phyloP scores from a whole-genome alignment of 2,888 invertebrate species.

The Masnerella sp. region DNA sequence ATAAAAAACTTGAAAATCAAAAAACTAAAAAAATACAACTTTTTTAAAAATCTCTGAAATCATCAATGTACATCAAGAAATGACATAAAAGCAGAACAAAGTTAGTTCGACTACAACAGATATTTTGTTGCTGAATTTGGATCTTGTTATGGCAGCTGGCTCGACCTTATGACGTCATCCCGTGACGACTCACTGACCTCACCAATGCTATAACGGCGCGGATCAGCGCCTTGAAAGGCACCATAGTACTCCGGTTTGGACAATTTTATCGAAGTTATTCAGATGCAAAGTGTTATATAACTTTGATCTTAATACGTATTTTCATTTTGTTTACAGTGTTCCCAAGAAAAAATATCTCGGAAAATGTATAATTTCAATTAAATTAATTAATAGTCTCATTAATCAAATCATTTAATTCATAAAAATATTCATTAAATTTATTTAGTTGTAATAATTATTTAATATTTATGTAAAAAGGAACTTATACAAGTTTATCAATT shows the following conservation, averaged over 20 bases:
- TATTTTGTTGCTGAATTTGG: slow-evolving; percentile 3
- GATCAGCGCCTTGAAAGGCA: slow-evolving; percentile 32
- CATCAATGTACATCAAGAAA: too few species aligned
- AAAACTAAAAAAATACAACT: too few species aligned
- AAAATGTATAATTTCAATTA: not conserved
- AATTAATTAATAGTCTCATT: not conserved
- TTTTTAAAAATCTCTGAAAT: too few species aligned
- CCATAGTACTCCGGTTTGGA: slow-evolving; percentile 19
- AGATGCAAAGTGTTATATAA: slow-evolving; percentile 23
- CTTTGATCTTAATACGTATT: not conserved
- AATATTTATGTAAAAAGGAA: too few species aligned
- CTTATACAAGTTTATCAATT: too few species aligned
- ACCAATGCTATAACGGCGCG: slow-evolving; percentile 56
- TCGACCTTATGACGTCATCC: slow-evolving; percentile 54
- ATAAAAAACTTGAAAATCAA: too few species aligned
- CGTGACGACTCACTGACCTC: slow-evolving; percentile 54
- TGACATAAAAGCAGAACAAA: too few species aligned
- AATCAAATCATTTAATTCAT: too few species aligned
- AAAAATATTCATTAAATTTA: too few species aligned
- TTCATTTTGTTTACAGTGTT: too few species aligned
- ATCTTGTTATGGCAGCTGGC: slow-evolving; percentile 26
- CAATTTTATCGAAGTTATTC: slow-evolving; percentile 18
- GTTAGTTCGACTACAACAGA: too few species aligned
- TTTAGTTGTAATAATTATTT: too few species aligned
- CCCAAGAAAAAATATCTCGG: not conserved